Base-by-base conservation (phyloP, 2,888 invertebrate genomes). In the Protula sp. region DNA sequence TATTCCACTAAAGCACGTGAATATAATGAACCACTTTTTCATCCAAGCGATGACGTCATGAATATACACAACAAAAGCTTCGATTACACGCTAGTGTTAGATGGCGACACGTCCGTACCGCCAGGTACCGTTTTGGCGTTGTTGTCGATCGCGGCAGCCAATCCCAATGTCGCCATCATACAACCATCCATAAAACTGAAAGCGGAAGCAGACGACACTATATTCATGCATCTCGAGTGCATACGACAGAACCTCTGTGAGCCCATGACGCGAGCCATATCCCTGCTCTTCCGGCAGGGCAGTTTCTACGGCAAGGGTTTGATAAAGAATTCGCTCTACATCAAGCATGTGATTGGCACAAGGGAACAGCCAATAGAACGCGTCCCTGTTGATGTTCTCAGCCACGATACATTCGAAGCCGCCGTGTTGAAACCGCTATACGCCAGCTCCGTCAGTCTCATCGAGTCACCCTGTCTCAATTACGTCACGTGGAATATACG, bases 381-480 rank as follows among this genome's bases (percentile, higher is more conserved):
- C 30, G 73, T 74, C 2, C 75, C 74, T 1, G 69, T 74, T 29
- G 74, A 75, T 62, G 74, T 74, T 3, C 65, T 75, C 2, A 75
- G 75, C 55, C 75, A 75, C 55, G 75, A 74, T 57, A 74, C 75
- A 4, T 75, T 74, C 60, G 75, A 74, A 51, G 74, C 74, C 19
- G 73, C 74, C 1, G 62, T 74, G 1, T 58, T 74, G 47, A 63
- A 70, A 26, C 74, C 75, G 0, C 60, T 72, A 4, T 74, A 73
- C 59, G 73, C 71, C 3, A 68, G 72, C 2, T 71, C 72, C 26
- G 67, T 70, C 1, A 69, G 62, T 55, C 55, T 75, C 3, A 59
- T 71, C 45, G 74, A 75, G 55, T 72, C 72, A 1, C 75, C 75
- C 0, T 68, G 71, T 28, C 71, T 70, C 58, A 75, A 75, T 56